Percentiles rank a stretch among this genome's conserved stretches.
phyloP scores from a whole-genome alignment of 1,140 invertebrate species.

The Yoshiicerus persimilis region DNA sequence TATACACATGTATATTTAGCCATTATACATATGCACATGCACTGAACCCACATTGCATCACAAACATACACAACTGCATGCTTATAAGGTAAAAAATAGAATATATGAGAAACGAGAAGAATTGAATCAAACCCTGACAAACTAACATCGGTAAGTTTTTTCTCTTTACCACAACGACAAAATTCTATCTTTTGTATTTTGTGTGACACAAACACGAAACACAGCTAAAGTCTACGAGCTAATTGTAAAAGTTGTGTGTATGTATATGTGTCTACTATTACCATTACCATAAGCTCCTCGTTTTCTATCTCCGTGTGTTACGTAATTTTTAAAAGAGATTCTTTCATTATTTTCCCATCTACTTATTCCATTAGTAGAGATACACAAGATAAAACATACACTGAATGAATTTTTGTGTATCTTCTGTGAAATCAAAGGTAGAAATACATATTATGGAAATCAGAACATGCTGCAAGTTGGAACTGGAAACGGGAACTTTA shows the following conservation, averaged over 20 bases:
- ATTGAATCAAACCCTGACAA: not conserved
- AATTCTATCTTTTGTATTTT: conserved; percentile 22
- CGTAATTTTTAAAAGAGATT: not conserved
- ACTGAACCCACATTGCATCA: not conserved
- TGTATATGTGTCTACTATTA: not conserved
- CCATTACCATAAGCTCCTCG: conserved; percentile 1
- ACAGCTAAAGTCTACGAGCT: not conserved
- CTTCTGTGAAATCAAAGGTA: not conserved
- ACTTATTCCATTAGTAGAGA: conserved; percentile 3
- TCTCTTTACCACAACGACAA: conserved; percentile 38
- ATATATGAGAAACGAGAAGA: not conserved
- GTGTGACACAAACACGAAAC: not conserved
- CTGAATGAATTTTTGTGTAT: too few relatives aligned
- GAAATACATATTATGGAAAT: not conserved
- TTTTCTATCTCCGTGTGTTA: not conserved
- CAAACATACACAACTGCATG: not conserved
- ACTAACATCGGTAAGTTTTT: not conserved
- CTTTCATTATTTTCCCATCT: conserved; percentile 14
- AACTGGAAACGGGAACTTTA: not conserved
- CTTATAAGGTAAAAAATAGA: conserved; percentile 4
- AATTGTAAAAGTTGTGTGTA: not conserved
- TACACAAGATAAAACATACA: not conserved
- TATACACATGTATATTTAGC: not conserved
- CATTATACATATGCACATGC: not conserved
- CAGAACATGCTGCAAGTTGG: not conserved